Base-by-base conservation (phyloP, 2,797 vertebrate genomes). In the Agapornis canus region DNA sequence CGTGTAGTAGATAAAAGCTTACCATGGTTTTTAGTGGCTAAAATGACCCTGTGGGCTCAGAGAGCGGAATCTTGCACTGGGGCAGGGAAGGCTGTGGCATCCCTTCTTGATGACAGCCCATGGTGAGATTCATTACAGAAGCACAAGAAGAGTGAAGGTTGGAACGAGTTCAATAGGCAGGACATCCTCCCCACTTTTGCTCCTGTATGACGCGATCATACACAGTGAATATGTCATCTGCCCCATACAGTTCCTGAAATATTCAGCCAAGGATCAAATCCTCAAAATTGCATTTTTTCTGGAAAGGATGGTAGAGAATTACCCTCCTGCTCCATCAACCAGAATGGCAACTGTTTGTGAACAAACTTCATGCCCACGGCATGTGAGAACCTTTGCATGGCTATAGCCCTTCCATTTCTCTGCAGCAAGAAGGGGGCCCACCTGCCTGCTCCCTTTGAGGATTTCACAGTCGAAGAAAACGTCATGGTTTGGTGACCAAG, bases 201-300 rank as follows among this genome's bases (percentile, higher is more conserved):
- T 72, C 2, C 73, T 61, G 22, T 5, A 0, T 43, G 61, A 13
- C 23, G 10, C 1, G 4, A 32, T 42, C n/a, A 54, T 3, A 43
- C 37, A 35, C n/a, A 69, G 10, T 43, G 23, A 87, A 35, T 21
- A 3, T 13, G 23, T 66, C 51, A 68, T 47, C 77, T 89, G 14
- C 18, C n/a, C 49, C 1, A 0, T 29, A 10, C 0, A 9, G 8
- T 19, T 21, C 13, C 9, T 35, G 0, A 71, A 89, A 65, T 48
- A 70, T 40, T 72, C 37, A 89, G 3, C 16, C 59, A 83, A 6
- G 7, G 3, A 54, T 22, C 2, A 45, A 3, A 42, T 65, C 19
- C 39, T 47, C 14, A 77, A 13, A 47, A 40, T 32, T 42, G 45
- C 54, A 11, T 0, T 4, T 52, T 64, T 88, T 59, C 35, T 70